These are phyloP conservation scores for Phoebastria nigripes DNA, from an alignment of 2,797 vertebrate genomes.

Conservation along the genomic window DNA sequence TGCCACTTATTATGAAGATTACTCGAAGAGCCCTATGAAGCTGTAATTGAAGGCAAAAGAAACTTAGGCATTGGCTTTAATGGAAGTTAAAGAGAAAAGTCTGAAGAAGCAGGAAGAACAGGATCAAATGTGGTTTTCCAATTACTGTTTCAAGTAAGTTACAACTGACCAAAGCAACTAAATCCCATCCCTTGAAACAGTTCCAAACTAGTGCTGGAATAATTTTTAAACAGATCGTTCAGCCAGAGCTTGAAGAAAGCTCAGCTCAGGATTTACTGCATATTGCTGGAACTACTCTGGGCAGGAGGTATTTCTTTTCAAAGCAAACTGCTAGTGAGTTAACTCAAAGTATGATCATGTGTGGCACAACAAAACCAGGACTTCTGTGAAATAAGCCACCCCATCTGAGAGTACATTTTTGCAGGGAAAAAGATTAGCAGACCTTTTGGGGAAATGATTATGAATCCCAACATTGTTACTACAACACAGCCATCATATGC, in stretches of 20 bases:
- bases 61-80: not conserved
- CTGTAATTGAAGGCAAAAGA: not conserved
- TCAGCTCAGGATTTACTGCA: constrained; percentile 24
- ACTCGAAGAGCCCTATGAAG: not conserved
- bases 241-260: constrained; percentile 20
- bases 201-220: constrained; percentile 20
- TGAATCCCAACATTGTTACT: not conserved
- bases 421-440: constrained; percentile 3
- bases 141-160: constrained; percentile 49
- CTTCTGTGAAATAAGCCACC: not conserved
- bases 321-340: constrained; percentile 26
- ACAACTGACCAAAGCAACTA: constrained; percentile 30
- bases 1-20: not conserved
- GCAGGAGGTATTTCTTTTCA: constrained; percentile 20
- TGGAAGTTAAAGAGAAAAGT: not conserved
- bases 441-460: not conserved
- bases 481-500: not conserved
- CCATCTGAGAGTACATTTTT: not conserved
- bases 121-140: constrained; percentile 25
- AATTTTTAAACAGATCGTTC: constrained; percentile 53
- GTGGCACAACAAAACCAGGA: constrained; percentile 2
- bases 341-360: not conserved
- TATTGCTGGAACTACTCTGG: constrained; percentile 15
- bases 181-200: constrained; percentile 18
- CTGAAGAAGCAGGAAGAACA: constrained; percentile 16